Conservation (phyloP, 2,797 vertebrate genomes). For the Phyllotis vaccarum region DNA sequence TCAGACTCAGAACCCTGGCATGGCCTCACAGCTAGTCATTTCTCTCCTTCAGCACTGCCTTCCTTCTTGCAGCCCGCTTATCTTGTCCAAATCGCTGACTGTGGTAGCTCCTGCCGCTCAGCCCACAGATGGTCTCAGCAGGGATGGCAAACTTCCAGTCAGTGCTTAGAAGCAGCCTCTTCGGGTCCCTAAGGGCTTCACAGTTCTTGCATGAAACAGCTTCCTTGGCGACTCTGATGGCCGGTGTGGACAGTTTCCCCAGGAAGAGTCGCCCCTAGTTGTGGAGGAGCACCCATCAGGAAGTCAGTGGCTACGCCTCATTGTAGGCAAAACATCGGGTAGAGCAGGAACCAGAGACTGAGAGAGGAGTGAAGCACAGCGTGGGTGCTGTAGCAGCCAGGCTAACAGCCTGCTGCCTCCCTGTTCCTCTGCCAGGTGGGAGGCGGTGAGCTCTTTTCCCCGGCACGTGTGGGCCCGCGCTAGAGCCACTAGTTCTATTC, state of each 20-base stretch:
- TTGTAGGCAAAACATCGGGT: neutral
- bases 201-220: neutral
- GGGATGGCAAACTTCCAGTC: neutral
- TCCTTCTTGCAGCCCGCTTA: neutral
- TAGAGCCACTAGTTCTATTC: slow-evolving; percentile 60
- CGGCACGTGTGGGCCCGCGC: slow-evolving; percentile 36
- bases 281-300: neutral
- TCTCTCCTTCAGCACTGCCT: neutral
- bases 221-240: neutral
- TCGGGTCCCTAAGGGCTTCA: neutral
- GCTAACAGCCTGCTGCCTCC: neutral
- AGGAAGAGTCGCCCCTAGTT: neutral
- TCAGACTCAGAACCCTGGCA: neutral
- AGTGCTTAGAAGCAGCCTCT: neutral
- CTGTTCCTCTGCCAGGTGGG: neutral
- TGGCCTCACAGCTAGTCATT: neutral
- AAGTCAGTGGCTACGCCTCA: neutral
- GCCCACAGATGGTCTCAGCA: neutral
- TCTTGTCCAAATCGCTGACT: neutral
- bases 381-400: neutral
- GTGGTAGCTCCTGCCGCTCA: neutral
- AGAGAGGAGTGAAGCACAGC: neutral
- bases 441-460: neutral
- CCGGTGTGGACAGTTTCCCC: neutral
- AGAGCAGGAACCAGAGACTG: neutral